Evolutionary conservation across 2,113 vertebrate genomes (phyloP).

Genomic region (Clarias magur): DNA sequence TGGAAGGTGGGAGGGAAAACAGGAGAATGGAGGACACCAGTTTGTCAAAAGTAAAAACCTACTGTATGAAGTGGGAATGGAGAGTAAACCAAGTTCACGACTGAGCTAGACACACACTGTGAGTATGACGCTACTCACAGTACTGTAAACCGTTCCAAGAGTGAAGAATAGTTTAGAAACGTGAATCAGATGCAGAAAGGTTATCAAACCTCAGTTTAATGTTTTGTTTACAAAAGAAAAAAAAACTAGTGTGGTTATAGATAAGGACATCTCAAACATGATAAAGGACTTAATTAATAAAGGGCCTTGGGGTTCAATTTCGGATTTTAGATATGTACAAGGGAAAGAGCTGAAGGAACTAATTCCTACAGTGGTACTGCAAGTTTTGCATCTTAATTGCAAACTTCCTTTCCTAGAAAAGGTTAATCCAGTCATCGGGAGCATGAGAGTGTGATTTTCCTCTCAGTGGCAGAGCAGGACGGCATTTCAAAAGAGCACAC

Average conservation of each 20-base stretch:
- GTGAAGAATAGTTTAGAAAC: too few species aligned
- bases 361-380: too few species aligned
- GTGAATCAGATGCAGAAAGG: too few species aligned
- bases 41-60: background rate
- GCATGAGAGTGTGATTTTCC: background rate
- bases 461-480: slow-evolving; percentile 9
- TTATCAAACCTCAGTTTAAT: background rate
- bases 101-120: background rate
- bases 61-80: too few species aligned
- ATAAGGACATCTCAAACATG: background rate
- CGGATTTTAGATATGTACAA: background rate
- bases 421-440: background rate
- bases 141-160: background rate
- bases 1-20: background rate
- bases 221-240: background rate
- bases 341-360: background rate
- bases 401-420: background rate
- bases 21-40: background rate
- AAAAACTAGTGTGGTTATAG: background rate
- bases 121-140: background rate
- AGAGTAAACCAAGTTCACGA: background rate
- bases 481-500: slow-evolving; percentile 25
- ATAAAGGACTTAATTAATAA: background rate
- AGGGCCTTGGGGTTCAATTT: background rate
- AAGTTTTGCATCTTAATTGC: background rate